Conservation (phyloP, 2,797 vertebrate genomes). For the Hydrocynus forskahlii region DNA sequence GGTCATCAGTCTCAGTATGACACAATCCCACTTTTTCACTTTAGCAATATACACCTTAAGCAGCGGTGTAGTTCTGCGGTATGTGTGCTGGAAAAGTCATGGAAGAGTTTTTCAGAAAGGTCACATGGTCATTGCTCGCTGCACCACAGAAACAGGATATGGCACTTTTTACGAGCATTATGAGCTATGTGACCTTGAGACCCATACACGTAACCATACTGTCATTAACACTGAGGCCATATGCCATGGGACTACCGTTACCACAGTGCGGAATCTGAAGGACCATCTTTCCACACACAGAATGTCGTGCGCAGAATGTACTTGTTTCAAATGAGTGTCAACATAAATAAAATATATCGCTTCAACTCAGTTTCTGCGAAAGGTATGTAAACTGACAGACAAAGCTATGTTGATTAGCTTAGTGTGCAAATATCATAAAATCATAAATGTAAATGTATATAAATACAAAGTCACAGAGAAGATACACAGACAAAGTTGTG, state of each 20-base stretch:
- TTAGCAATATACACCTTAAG: neutral
- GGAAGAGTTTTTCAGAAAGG: neutral
- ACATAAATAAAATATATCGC: too few species aligned
- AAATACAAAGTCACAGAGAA: neutral
- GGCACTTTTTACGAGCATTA: neutral
- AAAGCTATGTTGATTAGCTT: neutral
- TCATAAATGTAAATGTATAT: neutral
- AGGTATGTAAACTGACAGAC: too few species aligned
- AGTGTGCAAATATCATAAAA: neutral
- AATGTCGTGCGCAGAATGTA: neutral
- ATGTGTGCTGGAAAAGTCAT: neutral
- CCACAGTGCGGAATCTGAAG: constrained; percentile 1
- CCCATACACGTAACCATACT: neutral
- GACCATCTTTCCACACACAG: neutral
- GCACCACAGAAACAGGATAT: neutral
- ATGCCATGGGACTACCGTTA: constrained; percentile 1
- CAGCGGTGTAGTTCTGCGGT: neutral
- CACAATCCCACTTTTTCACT: neutral
- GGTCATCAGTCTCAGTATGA: constrained; percentile 14
- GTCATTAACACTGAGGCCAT: constrained; percentile 23
- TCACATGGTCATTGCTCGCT: neutral
- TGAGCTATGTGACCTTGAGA: constrained; percentile 7
- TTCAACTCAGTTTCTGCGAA: too few species aligned
- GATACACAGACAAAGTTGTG: neutral
- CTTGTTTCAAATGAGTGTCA: neutral